Percentiles rank a stretch among this genome's conserved stretches.
Conservation (phyloP, 92 coral and sea anemone species). For the Montipora capitata region DNA sequence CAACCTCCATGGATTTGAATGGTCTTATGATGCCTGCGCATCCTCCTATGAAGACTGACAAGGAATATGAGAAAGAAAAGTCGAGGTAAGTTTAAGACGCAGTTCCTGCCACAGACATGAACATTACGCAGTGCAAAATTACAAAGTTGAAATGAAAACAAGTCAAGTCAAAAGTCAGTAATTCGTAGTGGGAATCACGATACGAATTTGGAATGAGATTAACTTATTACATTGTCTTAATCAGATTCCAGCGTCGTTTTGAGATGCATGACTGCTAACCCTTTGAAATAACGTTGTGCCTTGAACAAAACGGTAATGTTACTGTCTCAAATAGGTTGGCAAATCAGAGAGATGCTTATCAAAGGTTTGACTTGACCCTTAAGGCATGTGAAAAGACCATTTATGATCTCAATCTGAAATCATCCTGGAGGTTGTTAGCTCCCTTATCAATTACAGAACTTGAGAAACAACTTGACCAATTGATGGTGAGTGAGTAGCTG, state of each 20-base stretch:
- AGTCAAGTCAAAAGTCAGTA: no score
- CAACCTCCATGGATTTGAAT: conserved; percentile 27
- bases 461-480: conserved; percentile 5
- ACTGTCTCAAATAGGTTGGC: conserved; percentile 15
- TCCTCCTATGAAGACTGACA: conserved; percentile 2
- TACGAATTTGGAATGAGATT: no score
- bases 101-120: no score
- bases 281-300: no score
- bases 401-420: conserved; percentile 18
- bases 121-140: no score
- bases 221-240: no score
- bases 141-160: no score
- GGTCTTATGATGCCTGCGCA: conserved; percentile 2
- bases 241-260: no score
- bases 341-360: conserved; percentile 5
- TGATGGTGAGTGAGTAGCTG: conserved; percentile 16
- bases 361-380: conserved; percentile 16
- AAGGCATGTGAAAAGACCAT: conserved; percentile 27
- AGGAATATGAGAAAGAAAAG: conserved; percentile 10
- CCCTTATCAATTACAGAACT: neutral
- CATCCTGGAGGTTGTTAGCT: conserved; percentile 12
- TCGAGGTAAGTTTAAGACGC: conserved; percentile 1
- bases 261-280: no score
- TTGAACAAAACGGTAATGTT: neutral
- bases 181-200: no score